Percentiles rank a stretch among this genome's conserved stretches.
Conservation (phyloP, 35 echinoderm and acorn worm genomes). For the Heliocidaris erythrogramma region DNA sequence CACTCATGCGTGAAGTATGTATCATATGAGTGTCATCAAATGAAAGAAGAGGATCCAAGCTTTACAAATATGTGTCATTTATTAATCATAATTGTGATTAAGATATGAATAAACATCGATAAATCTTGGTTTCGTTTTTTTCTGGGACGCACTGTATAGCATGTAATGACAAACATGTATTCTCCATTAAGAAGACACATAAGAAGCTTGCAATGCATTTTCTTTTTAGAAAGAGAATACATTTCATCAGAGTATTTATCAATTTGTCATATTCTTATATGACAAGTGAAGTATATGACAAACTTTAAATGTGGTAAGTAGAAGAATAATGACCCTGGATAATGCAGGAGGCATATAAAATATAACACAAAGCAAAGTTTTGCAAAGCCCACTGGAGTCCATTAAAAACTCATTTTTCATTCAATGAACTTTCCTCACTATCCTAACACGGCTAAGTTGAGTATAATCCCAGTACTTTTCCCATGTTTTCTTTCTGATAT, state of each 20-base stretch:
- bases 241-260: background rate
- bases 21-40: no score
- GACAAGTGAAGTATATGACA: background rate
- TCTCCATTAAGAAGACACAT: background rate
- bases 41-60: no score
- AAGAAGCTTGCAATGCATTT: background rate
- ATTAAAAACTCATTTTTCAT: conserved; percentile 29
- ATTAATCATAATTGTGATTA: no score
- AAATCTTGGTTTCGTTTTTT: no score
- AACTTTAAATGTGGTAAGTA: background rate
- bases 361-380: background rate
- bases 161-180: background rate
- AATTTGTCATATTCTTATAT: conserved; percentile 7
- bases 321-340: background rate
- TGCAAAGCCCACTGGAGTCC: background rate
- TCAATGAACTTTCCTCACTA: background rate
- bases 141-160: no score
- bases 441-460: background rate
- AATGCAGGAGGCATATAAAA: background rate
- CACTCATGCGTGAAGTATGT: no score
- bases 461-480: conserved; percentile 20
- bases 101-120: no score
- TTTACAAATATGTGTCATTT: no score
- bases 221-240: background rate
- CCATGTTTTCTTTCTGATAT: background rate